These are phyloP conservation scores for Sciurus carolinensis DNA, from an alignment of 2,797 vertebrate species.

Conservation along the genomic window DNA sequence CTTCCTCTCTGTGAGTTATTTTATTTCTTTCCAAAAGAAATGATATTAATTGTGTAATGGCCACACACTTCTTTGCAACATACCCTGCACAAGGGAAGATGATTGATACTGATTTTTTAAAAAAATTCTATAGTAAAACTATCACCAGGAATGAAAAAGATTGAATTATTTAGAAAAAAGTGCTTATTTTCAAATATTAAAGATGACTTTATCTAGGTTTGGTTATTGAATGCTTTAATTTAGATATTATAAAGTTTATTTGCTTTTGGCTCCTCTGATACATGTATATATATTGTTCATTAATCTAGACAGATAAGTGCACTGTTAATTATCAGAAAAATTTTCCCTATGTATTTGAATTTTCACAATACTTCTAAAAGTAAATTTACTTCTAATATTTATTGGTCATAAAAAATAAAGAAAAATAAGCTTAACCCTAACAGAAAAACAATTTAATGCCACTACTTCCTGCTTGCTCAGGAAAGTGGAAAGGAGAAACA, in stretches of 20 bases:
- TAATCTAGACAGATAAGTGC: not conserved
- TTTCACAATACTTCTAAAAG: not conserved
- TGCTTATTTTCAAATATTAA: not conserved
- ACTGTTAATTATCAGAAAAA: not conserved
- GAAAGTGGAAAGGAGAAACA: not conserved
- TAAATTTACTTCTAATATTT: not conserved
- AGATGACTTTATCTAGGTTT: not conserved
- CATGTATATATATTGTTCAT: not conserved
- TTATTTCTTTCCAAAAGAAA: constrained; percentile 39
- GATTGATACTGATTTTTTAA: not conserved
- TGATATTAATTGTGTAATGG: not conserved
- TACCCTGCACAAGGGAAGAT: not conserved
- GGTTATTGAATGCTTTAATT: not conserved
- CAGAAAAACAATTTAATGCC: not conserved
- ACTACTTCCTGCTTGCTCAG: too few relatives aligned
- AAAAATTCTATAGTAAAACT: not conserved
- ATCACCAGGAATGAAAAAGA: not conserved
- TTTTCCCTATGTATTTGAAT: not conserved
- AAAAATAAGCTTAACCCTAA: not conserved
- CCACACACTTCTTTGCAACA: not conserved
- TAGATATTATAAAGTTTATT: not conserved
- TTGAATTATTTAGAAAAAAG: not conserved
- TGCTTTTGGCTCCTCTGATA: not conserved
- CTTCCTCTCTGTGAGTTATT: not conserved
- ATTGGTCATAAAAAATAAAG: not conserved